These are phyloP conservation scores for Dione vanillae DNA, from an alignment of 2,888 invertebrate genomes.

Conservation along the genomic window DNA sequence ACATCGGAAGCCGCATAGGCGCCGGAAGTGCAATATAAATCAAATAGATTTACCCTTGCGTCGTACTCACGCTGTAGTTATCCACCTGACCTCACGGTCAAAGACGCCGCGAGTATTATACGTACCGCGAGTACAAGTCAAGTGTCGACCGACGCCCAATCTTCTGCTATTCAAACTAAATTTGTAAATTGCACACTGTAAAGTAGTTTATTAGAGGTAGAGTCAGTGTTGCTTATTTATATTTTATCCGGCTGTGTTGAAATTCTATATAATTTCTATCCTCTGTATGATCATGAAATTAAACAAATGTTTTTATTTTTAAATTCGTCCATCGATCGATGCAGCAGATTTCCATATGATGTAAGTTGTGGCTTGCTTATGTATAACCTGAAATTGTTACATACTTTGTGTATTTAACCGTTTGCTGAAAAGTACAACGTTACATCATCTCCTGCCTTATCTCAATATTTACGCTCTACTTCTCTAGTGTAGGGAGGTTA, in stretches of 20 bases:
- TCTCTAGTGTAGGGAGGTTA: not conserved
- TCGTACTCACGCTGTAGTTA: not conserved
- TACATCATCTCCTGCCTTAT: not conserved
- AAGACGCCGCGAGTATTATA: slow-evolving; percentile 12
- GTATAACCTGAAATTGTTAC: too few species aligned
- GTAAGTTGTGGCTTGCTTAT: too few species aligned
- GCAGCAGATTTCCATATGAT: too few species aligned
- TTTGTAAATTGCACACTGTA: not conserved
- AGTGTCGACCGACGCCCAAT: not conserved
- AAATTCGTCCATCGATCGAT: too few species aligned
- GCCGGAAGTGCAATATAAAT: slow-evolving; percentile 16
- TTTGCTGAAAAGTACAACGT: too few species aligned
- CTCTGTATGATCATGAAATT: too few species aligned
- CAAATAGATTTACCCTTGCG: slow-evolving; percentile 23
- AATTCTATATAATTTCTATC: too few species aligned
- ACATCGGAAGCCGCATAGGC: not conserved
- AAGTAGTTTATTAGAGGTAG: not conserved
- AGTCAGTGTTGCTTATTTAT: not conserved
- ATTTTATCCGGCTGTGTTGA: too few species aligned
- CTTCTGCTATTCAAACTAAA: slow-evolving; percentile 9
- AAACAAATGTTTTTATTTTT: too few species aligned
- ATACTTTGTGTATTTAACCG: too few species aligned
- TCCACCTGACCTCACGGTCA: slow-evolving; percentile 9
- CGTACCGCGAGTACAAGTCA: not conserved
- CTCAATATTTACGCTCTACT: not conserved